A percentile compares a stretch with the other conserved stretches of the same genome.
Conservation (phyloP, 2,797 vertebrate species). For the Eospalax fontanierii region DNA sequence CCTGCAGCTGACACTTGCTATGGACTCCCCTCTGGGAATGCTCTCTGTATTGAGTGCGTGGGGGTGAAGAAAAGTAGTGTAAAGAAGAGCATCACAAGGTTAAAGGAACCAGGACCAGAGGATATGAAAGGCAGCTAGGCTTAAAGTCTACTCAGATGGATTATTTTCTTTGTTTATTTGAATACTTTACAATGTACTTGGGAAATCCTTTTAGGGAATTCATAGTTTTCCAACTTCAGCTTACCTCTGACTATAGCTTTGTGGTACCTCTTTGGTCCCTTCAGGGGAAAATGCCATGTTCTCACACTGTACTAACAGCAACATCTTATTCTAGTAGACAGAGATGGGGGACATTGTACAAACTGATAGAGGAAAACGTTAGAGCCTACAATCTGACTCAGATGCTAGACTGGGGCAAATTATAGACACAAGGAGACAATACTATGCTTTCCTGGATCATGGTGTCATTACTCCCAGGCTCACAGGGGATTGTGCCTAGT, state of each 20-base stretch:
- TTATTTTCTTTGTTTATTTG: constrained; percentile 41
- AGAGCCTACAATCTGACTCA: not conserved
- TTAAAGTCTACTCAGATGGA: not conserved
- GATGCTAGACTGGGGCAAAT: constrained; percentile 39
- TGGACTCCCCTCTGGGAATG: constrained; percentile 62
- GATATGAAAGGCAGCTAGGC: not conserved
- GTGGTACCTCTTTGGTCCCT: constrained; percentile 39
- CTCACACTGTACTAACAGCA: constrained; percentile 54
- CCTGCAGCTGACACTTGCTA: constrained; percentile 26
- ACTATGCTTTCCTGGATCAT: constrained; percentile 33
- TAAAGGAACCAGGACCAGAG: constrained; percentile 13
- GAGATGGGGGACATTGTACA: constrained; percentile 8
- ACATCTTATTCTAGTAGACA: constrained; percentile 38
- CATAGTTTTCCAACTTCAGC: not conserved
- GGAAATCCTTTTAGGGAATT: constrained; percentile 19
- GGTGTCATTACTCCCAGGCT: not conserved
- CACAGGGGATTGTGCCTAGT: not conserved
- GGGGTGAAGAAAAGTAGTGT: constrained; percentile 52
- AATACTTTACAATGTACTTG: constrained; percentile 3
- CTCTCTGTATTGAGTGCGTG: constrained; percentile 7
- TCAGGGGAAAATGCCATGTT: not conserved
- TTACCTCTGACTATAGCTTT: constrained; percentile 60
- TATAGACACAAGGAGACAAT: constrained; percentile 54
- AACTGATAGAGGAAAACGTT: constrained; percentile 58
- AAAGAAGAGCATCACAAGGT: constrained; percentile 24